Conservation (phyloP, 1,140 invertebrate genomes). For the Cotesia chilonis region DNA sequence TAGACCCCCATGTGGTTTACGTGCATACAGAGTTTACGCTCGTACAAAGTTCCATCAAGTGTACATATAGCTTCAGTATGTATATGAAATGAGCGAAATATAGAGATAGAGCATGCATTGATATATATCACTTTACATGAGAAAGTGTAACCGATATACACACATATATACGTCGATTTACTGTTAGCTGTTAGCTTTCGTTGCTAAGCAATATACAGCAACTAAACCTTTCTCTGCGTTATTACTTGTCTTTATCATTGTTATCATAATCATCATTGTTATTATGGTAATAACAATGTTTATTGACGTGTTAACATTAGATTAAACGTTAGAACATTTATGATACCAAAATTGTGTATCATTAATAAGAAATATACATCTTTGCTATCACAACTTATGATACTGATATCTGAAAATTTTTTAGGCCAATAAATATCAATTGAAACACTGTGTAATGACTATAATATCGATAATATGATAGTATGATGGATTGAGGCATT, state of each 20-base stretch:
- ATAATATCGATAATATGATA: too few relatives aligned
- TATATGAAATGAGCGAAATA: neutral
- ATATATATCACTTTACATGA: constrained; percentile 52
- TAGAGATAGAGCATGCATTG: constrained; percentile 33
- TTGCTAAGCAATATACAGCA: constrained; percentile 57
- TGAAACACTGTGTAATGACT: too few relatives aligned
- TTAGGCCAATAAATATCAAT: too few relatives aligned
- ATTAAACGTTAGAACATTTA: too few relatives aligned
- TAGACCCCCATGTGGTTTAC: constrained; percentile 5
- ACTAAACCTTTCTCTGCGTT: constrained; percentile 29
- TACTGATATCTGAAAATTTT: too few relatives aligned
- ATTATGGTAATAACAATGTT: too few relatives aligned
- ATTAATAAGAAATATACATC: too few relatives aligned
- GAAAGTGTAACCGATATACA: constrained; percentile 3
- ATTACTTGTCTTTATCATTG: constrained; percentile 18
- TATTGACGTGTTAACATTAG: too few relatives aligned
- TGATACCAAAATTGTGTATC: too few relatives aligned
- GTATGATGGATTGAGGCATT: too few relatives aligned
- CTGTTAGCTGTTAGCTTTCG: constrained; percentile 57
- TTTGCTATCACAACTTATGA: too few relatives aligned
- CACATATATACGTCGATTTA: constrained; percentile 52
- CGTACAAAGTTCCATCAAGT: constrained; percentile 29
- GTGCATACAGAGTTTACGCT: constrained; percentile 14
- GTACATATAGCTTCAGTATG: neutral
- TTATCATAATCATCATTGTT: neutral